phyloP scores from a whole-genome alignment of 1,140 invertebrate species.

The Brachionus manjavacas region DNA sequence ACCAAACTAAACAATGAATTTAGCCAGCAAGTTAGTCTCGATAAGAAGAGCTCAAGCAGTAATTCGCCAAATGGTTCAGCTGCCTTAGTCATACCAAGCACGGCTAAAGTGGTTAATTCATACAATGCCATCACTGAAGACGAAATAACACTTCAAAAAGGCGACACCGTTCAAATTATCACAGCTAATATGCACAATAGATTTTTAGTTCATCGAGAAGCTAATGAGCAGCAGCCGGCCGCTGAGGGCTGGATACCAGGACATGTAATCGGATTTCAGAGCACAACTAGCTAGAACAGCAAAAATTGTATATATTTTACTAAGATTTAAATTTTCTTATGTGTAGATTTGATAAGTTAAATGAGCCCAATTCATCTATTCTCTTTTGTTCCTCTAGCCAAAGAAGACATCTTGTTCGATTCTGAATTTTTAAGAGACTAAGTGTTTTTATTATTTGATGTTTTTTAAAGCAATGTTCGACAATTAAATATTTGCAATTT shows the following conservation, averaged over 20 bases:
- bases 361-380: not conserved
- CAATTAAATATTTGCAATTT: not conserved
- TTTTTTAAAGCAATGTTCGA: not conserved
- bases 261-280: conserved; percentile 58
- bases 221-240: conserved; percentile 55
- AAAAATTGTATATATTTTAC: not conserved
- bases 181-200: conserved; percentile 53
- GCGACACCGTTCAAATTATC: conserved; percentile 58
- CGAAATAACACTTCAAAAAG: conserved; percentile 57
- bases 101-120: conserved; percentile 52
- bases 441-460: not conserved
- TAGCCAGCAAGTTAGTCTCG: not conserved
- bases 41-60: not conserved
- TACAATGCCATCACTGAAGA: conserved; percentile 58
- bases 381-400: not conserved
- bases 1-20: not conserved
- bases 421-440: not conserved
- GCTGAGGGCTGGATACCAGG: conserved; percentile 65
- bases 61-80: conserved; percentile 1
- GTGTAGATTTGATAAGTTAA: conserved; percentile 25
- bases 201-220: conserved; percentile 54
- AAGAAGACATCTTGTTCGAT: not conserved
- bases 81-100: conserved; percentile 25
- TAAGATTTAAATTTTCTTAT: not conserved
- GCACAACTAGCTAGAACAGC: not conserved